phyloP scores from a whole-genome alignment of 2,888 invertebrate species.

The Microctonus brassicae region DNA sequence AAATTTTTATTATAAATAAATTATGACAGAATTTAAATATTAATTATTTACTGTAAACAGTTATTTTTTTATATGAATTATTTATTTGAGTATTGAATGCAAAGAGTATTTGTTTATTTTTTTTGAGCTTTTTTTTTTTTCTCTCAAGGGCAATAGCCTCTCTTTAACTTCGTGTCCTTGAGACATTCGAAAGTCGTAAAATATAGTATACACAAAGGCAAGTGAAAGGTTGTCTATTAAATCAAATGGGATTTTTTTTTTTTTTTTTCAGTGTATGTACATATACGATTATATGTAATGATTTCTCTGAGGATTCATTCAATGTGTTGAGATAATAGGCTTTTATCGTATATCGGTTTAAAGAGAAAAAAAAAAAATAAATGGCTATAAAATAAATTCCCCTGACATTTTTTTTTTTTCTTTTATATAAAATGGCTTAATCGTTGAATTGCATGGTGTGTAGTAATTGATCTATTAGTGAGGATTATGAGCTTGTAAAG shows the following conservation, averaged over 20 bases:
- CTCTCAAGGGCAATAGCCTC: not conserved
- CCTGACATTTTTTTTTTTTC: not conserved
- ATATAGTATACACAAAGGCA: not conserved
- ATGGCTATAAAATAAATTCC: not conserved
- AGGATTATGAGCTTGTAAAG: not conserved
- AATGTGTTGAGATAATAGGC: not conserved
- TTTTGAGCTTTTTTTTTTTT: too few relatives aligned
- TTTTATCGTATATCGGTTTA: not conserved
- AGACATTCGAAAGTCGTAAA: not conserved
- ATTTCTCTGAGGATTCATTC: conserved; percentile 1
- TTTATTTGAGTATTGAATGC: too few relatives aligned
- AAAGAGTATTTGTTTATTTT: too few relatives aligned
- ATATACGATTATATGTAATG: not conserved
- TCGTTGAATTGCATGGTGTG: not conserved
- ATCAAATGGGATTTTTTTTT: not conserved
- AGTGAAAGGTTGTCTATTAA: not conserved
- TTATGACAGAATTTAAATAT: too few relatives aligned
- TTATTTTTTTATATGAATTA: too few relatives aligned
- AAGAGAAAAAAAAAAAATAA: not conserved
- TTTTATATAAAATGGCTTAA: not conserved
- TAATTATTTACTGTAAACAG: too few relatives aligned
- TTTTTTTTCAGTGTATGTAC: not conserved
- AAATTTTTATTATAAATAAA: too few relatives aligned
- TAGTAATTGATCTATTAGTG: conserved; percentile 11
- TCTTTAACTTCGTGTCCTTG: not conserved